Conservation (phyloP, 2,113 vertebrate species). For the Argyrosomus japonicus region DNA sequence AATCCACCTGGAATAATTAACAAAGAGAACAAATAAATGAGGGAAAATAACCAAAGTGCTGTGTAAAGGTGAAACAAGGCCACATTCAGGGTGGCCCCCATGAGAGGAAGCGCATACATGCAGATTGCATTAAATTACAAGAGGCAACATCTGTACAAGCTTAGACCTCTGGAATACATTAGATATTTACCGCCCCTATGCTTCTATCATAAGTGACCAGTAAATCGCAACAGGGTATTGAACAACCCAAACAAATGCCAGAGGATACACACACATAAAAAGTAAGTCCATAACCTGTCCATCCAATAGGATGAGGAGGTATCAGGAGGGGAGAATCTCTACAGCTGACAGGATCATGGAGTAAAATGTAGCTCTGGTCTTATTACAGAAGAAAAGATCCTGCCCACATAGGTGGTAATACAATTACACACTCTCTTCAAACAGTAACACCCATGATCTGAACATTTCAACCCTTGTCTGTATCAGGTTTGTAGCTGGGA, state of each 20-base stretch:
- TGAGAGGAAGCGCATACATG: conserved; percentile 67
- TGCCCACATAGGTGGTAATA: neutral
- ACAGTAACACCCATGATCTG: neutral
- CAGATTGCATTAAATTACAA: conserved; percentile 76
- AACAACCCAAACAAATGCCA: conserved; percentile 47
- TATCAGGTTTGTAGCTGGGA: neutral
- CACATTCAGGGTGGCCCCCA: conserved; percentile 71
- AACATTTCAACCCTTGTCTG: neutral
- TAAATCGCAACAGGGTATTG: conserved; percentile 40
- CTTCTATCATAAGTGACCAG: conserved; percentile 47
- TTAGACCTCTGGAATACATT: conserved; percentile 75
- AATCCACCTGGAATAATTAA: conserved; percentile 36
- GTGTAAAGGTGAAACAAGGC: conserved; percentile 44
- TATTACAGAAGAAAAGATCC: neutral
- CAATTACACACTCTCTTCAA: neutral
- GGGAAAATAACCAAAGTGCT: conserved; percentile 18
- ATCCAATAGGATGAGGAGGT: too few relatives aligned
- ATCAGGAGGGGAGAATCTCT: neutral
- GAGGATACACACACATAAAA: neutral
- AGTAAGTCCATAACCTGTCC: neutral
- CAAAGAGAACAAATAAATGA: conserved; percentile 10
- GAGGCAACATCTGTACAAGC: conserved; percentile 74
- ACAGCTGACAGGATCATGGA: neutral
- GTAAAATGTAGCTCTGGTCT: neutral
- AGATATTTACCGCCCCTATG: conserved; percentile 37